Evolutionary conservation across 2,797 vertebrate genomes (phyloP), one percentile per base, ranked within the genome.

Genomic region (Threskiornis aethiopicus): DNA sequence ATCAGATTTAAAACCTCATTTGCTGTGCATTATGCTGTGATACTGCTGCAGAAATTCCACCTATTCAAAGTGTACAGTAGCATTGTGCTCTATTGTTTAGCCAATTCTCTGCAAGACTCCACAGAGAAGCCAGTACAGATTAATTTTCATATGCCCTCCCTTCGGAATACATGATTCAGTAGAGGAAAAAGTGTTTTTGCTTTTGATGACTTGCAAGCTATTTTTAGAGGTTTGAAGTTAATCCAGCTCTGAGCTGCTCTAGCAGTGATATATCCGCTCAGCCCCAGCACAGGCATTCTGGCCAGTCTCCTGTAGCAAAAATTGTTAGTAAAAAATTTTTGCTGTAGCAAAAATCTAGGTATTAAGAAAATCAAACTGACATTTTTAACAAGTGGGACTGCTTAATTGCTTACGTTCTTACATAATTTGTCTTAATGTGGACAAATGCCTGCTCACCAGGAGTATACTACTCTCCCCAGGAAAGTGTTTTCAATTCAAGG

Each of bases 211-310:
- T 93, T 24, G 57, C 70, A 96, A 69, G 78, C 78, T 96, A 94
- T 97, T 97, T 97, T 97, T 95, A 92, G 94, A 84, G 57, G 65
- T 62, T 85, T 81, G 90, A 95, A 94, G 95, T 77, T 95, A 93
- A 95, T 95, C 95, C 94, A 96, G 87, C 89, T 87, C 91, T 55
- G 65, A 95, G 87, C 93, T 57, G 89, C 95, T 95, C 72, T 55
- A 59, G 57, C 77, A 84, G 80, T 3, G 3, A 18, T 71, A 49
- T 2, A 37, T 62, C 76, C 57, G 42, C 18, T 67, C 75, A 89
- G 79, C 69, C 84, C 65, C 89, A 6, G 1, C 88, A 24, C 58
- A 37, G 79, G 73, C 83, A 1, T 49, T 42, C 66, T 46, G 19
- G 93, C 46, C 33, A 41, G 65, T 1, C 52, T 83, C 75, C 90